Evolutionary conservation across 2,113 vertebrate species (phyloP), one percentile per base, ranked within the genome.

Genomic region (Erpornis zantholeuca): DNA sequence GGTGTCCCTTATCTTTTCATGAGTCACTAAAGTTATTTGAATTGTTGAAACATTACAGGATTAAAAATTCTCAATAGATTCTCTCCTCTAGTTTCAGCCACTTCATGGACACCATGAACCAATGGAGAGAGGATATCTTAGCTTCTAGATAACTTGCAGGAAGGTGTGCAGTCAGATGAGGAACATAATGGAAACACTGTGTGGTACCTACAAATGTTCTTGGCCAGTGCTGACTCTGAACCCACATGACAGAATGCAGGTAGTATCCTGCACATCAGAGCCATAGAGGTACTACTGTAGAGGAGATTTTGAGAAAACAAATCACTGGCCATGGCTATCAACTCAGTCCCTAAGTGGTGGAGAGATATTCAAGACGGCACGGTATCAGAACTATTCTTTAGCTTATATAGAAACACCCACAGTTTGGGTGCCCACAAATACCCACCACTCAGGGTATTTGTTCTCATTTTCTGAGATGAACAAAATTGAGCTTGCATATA

Each of bases 171-270:
- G 28, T 19, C 28, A 76, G 65, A n/a, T 7, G 15, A 72, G 31
- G n/a, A 83, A 65, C 1, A 2, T 23, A 71, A 83, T 18, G 20
- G 47, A 52, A 77, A 73, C 25, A 12, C 44, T 36, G 33, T 38
- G 19, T 28, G 40, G 17, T 21, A 53, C 28, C 50, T 31, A 49
- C 35, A 40, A 47, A 52, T 0, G 0, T 25, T n/a, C 42, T 22
- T 49, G 21, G 40, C 19, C 84, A 84, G 45, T 4, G 28, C 64
- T 40, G 11, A 3, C 16, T 28, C 45, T 16, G 12, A 86, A 40
- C 5, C 19, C 53, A 15, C 17, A 8, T 9, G 28, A 65, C 5
- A 82, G 49, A 59, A 82, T 35, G 29, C 10, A 42, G 31, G n/a
- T 6, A 12, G n/a, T 15, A 33, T 44, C 36, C 54, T 81, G 59